Percentiles rank a stretch among this genome's conserved stretches.
These are phyloP conservation scores for Stigmatopora nigra DNA, from an alignment of 2,113 vertebrate genomes.

Conservation along the genomic window DNA sequence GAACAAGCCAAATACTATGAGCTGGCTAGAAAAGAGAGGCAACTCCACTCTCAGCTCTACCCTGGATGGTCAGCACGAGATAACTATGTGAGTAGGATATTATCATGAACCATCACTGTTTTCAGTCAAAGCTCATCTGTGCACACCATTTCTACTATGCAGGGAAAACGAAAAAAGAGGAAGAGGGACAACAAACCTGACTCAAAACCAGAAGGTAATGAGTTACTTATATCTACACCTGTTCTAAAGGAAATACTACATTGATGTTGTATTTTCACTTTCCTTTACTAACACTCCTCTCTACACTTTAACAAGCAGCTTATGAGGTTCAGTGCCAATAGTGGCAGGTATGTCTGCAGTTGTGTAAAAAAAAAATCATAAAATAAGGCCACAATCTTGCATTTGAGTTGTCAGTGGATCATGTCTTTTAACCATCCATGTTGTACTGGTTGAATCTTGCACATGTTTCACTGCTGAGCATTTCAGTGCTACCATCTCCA, in stretches of 20 bases:
- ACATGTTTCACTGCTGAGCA: constrained; percentile 20
- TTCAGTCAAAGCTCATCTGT: not conserved
- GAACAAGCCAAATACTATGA: constrained; percentile 98
- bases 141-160: constrained; percentile 19
- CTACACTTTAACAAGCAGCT: constrained; percentile 67
- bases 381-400: constrained; percentile 16
- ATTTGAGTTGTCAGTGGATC: constrained; percentile 22
- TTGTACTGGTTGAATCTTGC: constrained; percentile 21
- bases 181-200: constrained; percentile 89
- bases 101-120: constrained; percentile 4
- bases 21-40: constrained; percentile 91
- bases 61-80: constrained; percentile 95
- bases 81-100: constrained; percentile 81
- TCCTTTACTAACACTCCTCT: constrained; percentile 48
- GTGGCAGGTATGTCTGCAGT: constrained; percentile 69
- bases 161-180: constrained; percentile 97
- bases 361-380: constrained; percentile 17
- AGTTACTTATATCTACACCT: constrained; percentile 1
- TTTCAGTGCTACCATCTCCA: constrained; percentile 12
- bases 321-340: constrained; percentile 77
- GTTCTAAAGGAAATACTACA: constrained; percentile 1
- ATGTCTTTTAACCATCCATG: constrained; percentile 18
- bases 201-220: constrained; percentile 81
- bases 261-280: constrained; percentile 14
- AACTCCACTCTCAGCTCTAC: constrained; percentile 97